Evolutionary conservation across 2,797 vertebrate genomes (phyloP).

Genomic region (Leptatherina wallacei): DNA sequence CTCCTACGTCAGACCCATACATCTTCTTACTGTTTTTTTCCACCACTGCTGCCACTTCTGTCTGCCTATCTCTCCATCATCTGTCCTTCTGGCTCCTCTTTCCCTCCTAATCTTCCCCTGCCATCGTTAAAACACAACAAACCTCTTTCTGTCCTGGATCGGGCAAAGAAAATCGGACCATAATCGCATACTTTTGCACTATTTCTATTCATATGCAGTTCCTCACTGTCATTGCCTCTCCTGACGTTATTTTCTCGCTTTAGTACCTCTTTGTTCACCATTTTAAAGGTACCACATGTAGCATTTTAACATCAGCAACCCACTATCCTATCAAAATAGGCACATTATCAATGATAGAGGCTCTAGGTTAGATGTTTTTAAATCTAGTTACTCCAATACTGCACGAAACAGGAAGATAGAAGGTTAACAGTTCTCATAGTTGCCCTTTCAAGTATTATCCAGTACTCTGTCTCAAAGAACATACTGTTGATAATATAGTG

Average conservation of each 20-base stretch:
- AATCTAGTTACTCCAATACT: conserved; percentile 22
- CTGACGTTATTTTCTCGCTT: conserved; percentile 30
- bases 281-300: conserved; percentile 47
- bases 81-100: conserved; percentile 63
- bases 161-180: conserved; percentile 32
- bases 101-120: conserved; percentile 63
- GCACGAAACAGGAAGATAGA: conserved; percentile 19
- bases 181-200: conserved; percentile 54
- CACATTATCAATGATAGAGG: conserved; percentile 46
- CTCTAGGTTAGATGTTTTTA: conserved; percentile 33
- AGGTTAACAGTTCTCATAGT: conserved; percentile 13
- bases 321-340: conserved; percentile 44
- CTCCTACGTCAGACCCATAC: conserved; percentile 73
- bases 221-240: conserved; percentile 28
- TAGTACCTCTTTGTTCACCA: conserved; percentile 31
- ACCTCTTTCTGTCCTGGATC: conserved; percentile 32
- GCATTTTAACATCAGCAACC: conserved; percentile 47
- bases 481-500: conserved; percentile 1
- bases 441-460: neutral
- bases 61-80: conserved; percentile 76
- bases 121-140: conserved; percentile 69
- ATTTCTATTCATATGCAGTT: conserved; percentile 46
- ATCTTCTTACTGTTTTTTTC: conserved; percentile 73
- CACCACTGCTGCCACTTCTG: conserved; percentile 62
- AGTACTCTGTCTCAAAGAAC: neutral